These are phyloP conservation scores for Andricus curvator DNA, from an alignment of 2,888 invertebrate genomes.

Conservation along the genomic window DNA sequence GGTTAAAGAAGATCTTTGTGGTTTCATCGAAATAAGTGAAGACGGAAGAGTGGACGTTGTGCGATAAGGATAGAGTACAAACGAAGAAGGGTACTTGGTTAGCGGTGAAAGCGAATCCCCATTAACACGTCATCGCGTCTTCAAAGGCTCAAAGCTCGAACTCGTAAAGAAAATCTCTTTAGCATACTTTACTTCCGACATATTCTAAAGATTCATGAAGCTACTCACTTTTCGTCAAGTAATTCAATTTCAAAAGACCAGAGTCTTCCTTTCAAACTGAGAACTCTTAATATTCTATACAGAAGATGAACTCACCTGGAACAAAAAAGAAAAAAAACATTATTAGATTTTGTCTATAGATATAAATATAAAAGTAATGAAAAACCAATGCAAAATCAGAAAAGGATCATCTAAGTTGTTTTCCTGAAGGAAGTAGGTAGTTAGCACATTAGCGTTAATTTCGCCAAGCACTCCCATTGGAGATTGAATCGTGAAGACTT, in stretches of 20 bases:
- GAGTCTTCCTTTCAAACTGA: not conserved
- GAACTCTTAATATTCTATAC: not conserved
- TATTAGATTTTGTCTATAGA: not conserved
- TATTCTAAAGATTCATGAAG: conserved; percentile 2
- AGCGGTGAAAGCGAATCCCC: conserved; percentile 48
- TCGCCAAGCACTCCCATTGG: not conserved
- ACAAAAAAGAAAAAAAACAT: conserved; percentile 6
- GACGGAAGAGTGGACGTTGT: conserved; percentile 34
- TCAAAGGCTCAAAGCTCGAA: conserved; percentile 9
- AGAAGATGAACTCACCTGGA: conserved; percentile 23
- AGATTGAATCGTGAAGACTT: conserved; percentile 13
- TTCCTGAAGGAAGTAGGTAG: not conserved
- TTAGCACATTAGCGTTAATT: conserved; percentile 30
- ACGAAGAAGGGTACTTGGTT: conserved; percentile 19
- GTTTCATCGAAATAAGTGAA: conserved; percentile 28
- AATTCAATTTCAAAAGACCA: not conserved
- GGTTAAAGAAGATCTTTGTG: conserved; percentile 29
- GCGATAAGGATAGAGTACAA: conserved; percentile 21
- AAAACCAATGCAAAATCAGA: not conserved
- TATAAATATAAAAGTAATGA: not conserved
- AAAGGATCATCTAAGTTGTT: too few species aligned
- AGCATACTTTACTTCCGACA: not conserved
- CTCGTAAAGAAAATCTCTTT: not conserved
- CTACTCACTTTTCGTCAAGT: not conserved
- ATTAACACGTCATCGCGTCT: conserved; percentile 47